These are phyloP conservation scores for Stenoptilia bipunctidactyla DNA, from an alignment of 2,888 invertebrate genomes.

Conservation along the genomic window DNA sequence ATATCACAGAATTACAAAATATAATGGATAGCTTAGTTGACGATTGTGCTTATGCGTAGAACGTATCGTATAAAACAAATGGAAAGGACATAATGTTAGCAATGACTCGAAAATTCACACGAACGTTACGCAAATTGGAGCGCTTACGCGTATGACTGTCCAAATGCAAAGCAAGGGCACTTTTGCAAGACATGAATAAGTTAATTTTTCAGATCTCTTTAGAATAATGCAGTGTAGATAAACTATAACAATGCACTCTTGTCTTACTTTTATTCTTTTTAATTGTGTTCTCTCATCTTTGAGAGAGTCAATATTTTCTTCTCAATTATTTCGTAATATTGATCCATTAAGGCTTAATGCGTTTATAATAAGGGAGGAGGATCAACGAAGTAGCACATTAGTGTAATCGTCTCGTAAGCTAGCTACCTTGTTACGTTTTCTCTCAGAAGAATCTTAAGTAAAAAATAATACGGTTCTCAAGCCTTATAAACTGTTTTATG, in stretches of 20 bases:
- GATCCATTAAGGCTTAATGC: slow-evolving; percentile 42
- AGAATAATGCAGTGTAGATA: too few relatives aligned
- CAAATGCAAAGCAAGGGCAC: slow-evolving; percentile 36
- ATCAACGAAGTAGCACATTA: slow-evolving; percentile 44
- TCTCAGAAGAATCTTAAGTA: too few relatives aligned
- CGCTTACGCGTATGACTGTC: slow-evolving; percentile 17
- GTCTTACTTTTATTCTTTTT: too few relatives aligned
- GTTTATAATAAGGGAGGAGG: slow-evolving; percentile 47
- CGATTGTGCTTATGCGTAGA: slow-evolving; percentile 22
- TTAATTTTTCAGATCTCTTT: background rate
- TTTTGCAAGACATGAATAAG: slow-evolving; percentile 17
- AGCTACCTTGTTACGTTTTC: slow-evolving; percentile 39
- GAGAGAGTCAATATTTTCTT: background rate
- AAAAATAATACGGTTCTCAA: too few relatives aligned
- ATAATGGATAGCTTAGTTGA: slow-evolving; percentile 20
- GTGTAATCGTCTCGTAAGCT: slow-evolving; percentile 32
- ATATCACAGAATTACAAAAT: slow-evolving; percentile 18
- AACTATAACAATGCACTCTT: too few relatives aligned
- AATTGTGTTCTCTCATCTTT: too few relatives aligned
- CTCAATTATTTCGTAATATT: slow-evolving; percentile 15
- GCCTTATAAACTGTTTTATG: too few relatives aligned
- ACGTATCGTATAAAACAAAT: slow-evolving; percentile 28
- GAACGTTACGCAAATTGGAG: slow-evolving; percentile 29
- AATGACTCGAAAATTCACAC: slow-evolving; percentile 27
- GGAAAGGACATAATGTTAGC: slow-evolving; percentile 20